These are phyloP conservation scores for Ataeniobius toweri DNA, from an alignment of 2,797 vertebrate species.

Conservation along the genomic window DNA sequence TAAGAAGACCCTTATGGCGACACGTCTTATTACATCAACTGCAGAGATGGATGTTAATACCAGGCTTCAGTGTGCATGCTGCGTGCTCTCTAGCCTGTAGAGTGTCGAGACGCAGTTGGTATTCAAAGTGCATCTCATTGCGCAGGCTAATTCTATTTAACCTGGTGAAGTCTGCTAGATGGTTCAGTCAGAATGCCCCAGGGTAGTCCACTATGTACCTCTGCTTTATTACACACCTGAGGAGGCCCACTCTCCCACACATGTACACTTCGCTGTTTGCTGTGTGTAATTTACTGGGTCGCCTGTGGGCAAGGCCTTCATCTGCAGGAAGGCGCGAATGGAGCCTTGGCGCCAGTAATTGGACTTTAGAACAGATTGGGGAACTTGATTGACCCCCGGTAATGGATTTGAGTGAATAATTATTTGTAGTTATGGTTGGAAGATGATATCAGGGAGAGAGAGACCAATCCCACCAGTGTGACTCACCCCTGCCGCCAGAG, in stretches of 20 bases:
- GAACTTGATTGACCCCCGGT: slow-evolving; percentile 81
- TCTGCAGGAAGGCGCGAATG: slow-evolving; percentile 68
- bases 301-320: slow-evolving; percentile 73
- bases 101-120: slow-evolving; percentile 55
- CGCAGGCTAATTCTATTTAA: slow-evolving; percentile 73
- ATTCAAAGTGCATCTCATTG: slow-evolving; percentile 61
- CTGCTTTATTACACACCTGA: slow-evolving; percentile 75
- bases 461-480: slow-evolving; percentile 76
- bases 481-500: slow-evolving; percentile 78
- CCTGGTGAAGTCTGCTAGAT: slow-evolving; percentile 62
- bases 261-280: slow-evolving; percentile 63
- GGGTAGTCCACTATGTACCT: slow-evolving; percentile 62
- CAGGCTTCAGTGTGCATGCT: slow-evolving; percentile 45
- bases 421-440: slow-evolving; percentile 84
- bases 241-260: slow-evolving; percentile 61
- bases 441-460: slow-evolving; percentile 78
- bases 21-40: slow-evolving; percentile 68
- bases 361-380: slow-evolving; percentile 81
- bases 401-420: slow-evolving; percentile 86
- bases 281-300: slow-evolving; percentile 69
- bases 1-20: slow-evolving; percentile 64
- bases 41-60: slow-evolving; percentile 66
- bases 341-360: slow-evolving; percentile 79
- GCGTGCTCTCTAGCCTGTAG: slow-evolving; percentile 52
- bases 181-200: slow-evolving; percentile 61